These are phyloP conservation scores for Neopelma chrysocephalum DNA, from an alignment of 2,797 vertebrate genomes.

Conservation along the genomic window DNA sequence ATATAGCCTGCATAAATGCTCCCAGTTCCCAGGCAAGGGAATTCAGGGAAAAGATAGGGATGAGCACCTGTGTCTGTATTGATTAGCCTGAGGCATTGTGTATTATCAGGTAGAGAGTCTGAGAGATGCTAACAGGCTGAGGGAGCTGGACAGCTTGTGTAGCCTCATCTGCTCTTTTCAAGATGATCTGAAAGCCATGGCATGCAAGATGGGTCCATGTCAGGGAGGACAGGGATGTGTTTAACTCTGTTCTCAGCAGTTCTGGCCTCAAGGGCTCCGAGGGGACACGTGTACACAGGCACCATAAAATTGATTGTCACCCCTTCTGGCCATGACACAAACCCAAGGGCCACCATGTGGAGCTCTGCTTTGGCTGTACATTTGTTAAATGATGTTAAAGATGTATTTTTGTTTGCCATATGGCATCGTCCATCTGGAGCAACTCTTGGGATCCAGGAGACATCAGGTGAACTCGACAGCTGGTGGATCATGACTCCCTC, in stretches of 20 bases:
- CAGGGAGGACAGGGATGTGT: neutral
- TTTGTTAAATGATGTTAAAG: neutral
- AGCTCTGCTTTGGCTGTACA: neutral
- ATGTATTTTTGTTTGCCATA: accelerated
- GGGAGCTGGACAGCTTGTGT: neutral
- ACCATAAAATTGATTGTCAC: neutral
- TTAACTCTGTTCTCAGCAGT: neutral
- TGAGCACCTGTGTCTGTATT: conserved; percentile 4
- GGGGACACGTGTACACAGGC: neutral
- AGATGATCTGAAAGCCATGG: neutral
- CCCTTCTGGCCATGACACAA: neutral
- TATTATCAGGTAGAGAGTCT: neutral
- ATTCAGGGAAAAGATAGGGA: neutral
- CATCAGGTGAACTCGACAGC: neutral
- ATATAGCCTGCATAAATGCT: neutral
- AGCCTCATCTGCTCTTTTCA: neutral
- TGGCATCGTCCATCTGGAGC: neutral
- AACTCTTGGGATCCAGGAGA: neutral
- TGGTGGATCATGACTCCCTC: accelerated
- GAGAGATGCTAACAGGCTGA: neutral
- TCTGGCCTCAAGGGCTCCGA: neutral
- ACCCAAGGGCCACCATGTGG: accelerated
- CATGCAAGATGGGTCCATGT: neutral
- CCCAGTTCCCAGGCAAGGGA: neutral
- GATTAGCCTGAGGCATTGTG: neutral